Evolutionary conservation across 2,797 vertebrate species (phyloP).

Genomic region (Rhinatrema bivittatum): DNA sequence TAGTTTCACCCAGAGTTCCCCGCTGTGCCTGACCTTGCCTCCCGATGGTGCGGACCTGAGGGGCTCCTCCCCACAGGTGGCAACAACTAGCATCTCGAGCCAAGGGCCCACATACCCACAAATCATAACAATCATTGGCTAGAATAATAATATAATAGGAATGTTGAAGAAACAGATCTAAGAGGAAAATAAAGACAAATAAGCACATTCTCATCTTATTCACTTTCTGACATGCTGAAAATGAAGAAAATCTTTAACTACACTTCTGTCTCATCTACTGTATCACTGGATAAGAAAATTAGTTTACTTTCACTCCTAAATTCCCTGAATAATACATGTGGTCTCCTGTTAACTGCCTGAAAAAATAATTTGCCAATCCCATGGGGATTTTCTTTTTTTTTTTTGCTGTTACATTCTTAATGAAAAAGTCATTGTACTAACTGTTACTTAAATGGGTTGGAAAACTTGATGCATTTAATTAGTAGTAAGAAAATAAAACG

Average conservation of each 20-base stretch:
- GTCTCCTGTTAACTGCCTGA: slow-evolving; percentile 23
- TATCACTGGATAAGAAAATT: slow-evolving; percentile 26
- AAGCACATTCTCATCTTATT: too few relatives aligned
- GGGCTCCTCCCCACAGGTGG: too few relatives aligned
- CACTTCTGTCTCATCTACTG: not conserved
- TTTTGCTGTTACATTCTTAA: slow-evolving; percentile 28
- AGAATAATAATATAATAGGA: too few relatives aligned
- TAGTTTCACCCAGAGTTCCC: too few relatives aligned
- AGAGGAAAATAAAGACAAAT: too few relatives aligned
- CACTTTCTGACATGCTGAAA: slow-evolving; percentile 20
- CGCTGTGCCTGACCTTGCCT: too few relatives aligned
- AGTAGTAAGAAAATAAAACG: slow-evolving; percentile 15
- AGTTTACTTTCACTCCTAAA: slow-evolving; percentile 7
- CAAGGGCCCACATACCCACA: too few relatives aligned
- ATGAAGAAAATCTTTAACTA: slow-evolving; percentile 10
- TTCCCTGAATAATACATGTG: slow-evolving; percentile 19
- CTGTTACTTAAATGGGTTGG: slow-evolving; percentile 14
- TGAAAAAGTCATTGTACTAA: slow-evolving; percentile 18
- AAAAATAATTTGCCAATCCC: slow-evolving; percentile 40
- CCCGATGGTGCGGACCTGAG: too few relatives aligned
- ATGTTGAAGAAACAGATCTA: too few relatives aligned
- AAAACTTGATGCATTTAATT: slow-evolving; percentile 26
- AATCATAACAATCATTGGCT: too few relatives aligned
- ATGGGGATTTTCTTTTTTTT: slow-evolving; percentile 6
- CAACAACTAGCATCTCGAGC: too few relatives aligned